These are phyloP conservation scores for Augochlorella aurata DNA, from an alignment of 2,888 invertebrate species.

Conservation along the genomic window DNA sequence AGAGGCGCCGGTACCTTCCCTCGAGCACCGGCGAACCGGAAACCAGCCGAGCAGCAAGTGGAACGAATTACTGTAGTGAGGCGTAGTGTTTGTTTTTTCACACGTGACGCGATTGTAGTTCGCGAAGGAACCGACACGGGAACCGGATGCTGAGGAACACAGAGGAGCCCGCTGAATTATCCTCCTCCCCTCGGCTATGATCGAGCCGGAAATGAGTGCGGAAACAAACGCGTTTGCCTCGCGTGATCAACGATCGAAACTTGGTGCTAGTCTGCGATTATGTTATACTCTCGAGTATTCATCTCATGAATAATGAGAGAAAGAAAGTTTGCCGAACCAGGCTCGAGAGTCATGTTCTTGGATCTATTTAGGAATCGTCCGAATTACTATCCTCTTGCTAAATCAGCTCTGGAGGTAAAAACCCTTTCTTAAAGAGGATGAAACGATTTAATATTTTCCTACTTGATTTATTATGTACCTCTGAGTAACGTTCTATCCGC, in stretches of 20 bases:
- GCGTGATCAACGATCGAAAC: conserved; percentile 35
- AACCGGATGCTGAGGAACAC: conserved; percentile 11
- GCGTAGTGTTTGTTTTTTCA: conserved; percentile 59
- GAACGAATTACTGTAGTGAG: conserved; percentile 62
- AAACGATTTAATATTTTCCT: neutral
- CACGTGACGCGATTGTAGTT: conserved; percentile 31
- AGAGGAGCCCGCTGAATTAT: conserved; percentile 3
- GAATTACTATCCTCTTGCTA: neutral
- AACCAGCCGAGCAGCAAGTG: conserved; percentile 41
- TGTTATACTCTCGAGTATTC: neutral
- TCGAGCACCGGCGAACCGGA: conserved; percentile 24
- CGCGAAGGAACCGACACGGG: neutral
- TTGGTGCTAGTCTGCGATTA: conserved; percentile 45
- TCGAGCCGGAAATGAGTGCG: neutral
- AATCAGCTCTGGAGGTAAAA: neutral
- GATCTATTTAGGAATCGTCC: neutral
- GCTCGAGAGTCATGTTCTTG: conserved; percentile 24
- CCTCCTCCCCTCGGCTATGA: conserved; percentile 20
- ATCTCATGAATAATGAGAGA: neutral
- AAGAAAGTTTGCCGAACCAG: conserved; percentile 13
- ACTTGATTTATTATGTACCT: neutral
- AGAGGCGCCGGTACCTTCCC: neutral
- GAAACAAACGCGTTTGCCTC: conserved; percentile 32
- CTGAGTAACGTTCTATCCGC: neutral
- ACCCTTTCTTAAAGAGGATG: neutral